These are phyloP conservation scores for Phrynosoma blainvillii DNA, from an alignment of 2,113 vertebrate species.

Conservation along the genomic window DNA sequence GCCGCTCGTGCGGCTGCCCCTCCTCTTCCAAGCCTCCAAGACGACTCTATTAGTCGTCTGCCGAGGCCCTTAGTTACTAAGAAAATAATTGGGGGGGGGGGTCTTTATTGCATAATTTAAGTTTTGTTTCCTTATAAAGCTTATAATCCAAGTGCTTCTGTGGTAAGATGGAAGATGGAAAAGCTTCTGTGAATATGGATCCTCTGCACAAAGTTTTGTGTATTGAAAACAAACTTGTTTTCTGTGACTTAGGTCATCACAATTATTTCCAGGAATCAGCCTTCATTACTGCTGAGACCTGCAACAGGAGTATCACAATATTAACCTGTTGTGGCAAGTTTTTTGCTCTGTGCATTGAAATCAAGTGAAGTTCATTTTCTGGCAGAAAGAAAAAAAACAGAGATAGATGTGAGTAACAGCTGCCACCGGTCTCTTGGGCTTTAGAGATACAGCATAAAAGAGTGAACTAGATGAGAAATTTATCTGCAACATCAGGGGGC, in stretches of 20 bases:
- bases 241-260: slow-evolving; percentile 16
- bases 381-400: slow-evolving; percentile 10
- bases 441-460: not conserved
- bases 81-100: slow-evolving; percentile 34
- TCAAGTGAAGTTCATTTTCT: not conserved
- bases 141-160: slow-evolving; percentile 7
- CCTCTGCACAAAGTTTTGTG: not conserved
- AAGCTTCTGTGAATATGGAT: not conserved
- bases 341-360: slow-evolving; percentile 17
- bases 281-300: not conserved
- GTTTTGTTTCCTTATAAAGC: slow-evolving; percentile 24
- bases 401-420: not conserved
- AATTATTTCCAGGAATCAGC: slow-evolving; percentile 8
- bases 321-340: not conserved
- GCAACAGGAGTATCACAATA: accelerated
- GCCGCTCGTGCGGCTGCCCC: no score
- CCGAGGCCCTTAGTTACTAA: no score
- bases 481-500: not conserved
- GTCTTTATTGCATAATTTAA: slow-evolving; percentile 51
- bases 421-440: not conserved
- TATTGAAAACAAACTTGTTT: not conserved
- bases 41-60: no score
- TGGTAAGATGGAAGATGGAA: slow-evolving; percentile 28
- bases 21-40: no score
- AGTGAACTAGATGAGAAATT: slow-evolving; percentile 15